These are phyloP conservation scores for Drosophila eugracilis DNA, from an alignment of 1,140 invertebrate genomes.

Conservation along the genomic window DNA sequence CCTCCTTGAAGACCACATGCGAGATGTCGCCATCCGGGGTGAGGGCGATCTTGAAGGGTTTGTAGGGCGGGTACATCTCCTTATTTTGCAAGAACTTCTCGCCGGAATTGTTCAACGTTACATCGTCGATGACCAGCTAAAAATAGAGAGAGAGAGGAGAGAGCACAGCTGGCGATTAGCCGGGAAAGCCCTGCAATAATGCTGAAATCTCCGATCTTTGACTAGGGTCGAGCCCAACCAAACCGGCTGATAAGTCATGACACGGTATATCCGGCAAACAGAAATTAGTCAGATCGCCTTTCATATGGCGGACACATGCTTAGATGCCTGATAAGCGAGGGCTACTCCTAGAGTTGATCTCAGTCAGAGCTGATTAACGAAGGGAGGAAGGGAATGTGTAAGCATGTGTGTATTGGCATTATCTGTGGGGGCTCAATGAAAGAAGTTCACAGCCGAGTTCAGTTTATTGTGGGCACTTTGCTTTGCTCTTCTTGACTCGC, in stretches of 20 bases:
- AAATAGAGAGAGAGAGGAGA: slow-evolving; percentile 13
- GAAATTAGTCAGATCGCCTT: slow-evolving; percentile 37
- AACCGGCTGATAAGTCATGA: slow-evolving; percentile 31
- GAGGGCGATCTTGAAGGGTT: slow-evolving; percentile 80
- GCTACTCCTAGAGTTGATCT: slow-evolving; percentile 43
- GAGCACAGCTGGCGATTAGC: background rate
- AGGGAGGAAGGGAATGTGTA: slow-evolving; percentile 19
- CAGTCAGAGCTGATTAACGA: slow-evolving; percentile 65
- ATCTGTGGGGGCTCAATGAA: slow-evolving; percentile 68
- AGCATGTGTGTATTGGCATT: slow-evolving; percentile 34
- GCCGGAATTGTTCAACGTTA: slow-evolving; percentile 81
- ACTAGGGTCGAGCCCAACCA: slow-evolving; percentile 21
- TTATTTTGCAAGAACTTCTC: slow-evolving; percentile 84
- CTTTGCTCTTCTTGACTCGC: slow-evolving; percentile 8
- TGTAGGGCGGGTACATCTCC: slow-evolving; percentile 84
- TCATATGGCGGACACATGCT: slow-evolving; percentile 49
- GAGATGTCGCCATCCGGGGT: slow-evolving; percentile 69
- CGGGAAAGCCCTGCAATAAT: slow-evolving; percentile 26
- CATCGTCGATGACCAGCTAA: slow-evolving; percentile 84
- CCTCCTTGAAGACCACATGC: slow-evolving; percentile 83
- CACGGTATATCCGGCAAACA: slow-evolving; percentile 33
- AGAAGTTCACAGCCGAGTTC: slow-evolving; percentile 79
- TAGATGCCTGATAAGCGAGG: slow-evolving; percentile 52
- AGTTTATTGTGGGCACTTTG: slow-evolving; percentile 73
- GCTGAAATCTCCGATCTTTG: slow-evolving; percentile 20